phyloP scores from a whole-genome alignment of 2,113 vertebrate genomes.

The Tetraodon nigroviridis region DNA sequence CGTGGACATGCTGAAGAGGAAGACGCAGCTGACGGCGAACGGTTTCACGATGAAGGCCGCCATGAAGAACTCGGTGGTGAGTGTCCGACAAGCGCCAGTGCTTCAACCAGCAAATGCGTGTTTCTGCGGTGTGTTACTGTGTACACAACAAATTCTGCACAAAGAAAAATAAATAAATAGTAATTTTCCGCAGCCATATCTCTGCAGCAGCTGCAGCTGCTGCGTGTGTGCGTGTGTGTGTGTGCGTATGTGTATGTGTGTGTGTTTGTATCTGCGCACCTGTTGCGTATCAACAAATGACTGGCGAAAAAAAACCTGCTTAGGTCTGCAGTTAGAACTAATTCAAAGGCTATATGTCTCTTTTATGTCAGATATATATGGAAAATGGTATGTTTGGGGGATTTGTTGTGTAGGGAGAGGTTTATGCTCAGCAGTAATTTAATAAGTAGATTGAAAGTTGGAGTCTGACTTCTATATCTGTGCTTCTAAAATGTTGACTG shows the following conservation, averaged over 20 bases:
- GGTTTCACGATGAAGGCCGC: constrained; percentile 67
- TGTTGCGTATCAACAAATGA: not conserved
- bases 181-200: not conserved
- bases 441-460: constrained; percentile 15
- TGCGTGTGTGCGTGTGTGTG: constrained; percentile 13
- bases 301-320: no score
- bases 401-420: not conserved
- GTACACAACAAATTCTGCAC: no score
- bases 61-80: constrained; percentile 72
- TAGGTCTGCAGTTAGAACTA: no score
- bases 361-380: not conserved
- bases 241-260: not conserved
- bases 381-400: not conserved
- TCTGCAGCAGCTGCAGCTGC: no score
- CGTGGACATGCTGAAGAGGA: constrained; percentile 32
- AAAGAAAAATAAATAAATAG: no score
- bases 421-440: constrained; percentile 26
- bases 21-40: constrained; percentile 35
- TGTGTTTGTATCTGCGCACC: not conserved
- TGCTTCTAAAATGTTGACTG: constrained; percentile 12
- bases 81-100: constrained; percentile 1
- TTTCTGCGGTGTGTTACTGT: not conserved
- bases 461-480: no score
- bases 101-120: constrained; percentile 2
- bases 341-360: not conserved